Base-by-base conservation (phyloP, 2,113 vertebrate genomes). In the Corapipo altera region DNA sequence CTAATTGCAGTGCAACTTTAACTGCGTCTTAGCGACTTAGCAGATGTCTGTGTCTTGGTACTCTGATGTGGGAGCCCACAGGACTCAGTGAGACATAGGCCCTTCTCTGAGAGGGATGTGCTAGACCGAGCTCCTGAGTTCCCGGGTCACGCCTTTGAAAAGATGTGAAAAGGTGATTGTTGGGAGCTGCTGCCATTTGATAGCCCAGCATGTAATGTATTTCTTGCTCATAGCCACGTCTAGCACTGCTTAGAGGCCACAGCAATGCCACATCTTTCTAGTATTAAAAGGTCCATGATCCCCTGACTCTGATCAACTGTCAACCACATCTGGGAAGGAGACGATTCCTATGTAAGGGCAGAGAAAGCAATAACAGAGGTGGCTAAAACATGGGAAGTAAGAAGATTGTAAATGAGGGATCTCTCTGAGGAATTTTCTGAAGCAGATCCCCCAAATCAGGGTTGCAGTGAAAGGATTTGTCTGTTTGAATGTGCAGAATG, bases 1-100 rank as follows among this genome's bases (percentile, higher is more conserved):
- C 82, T 90, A 96, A 93, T 93, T 97, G 90, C 91, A 93, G 79
- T 75, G 88, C 85, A 94, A 84, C 69, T 49, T 92, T 86, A 91
- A 93, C 85, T 87, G 86, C 86, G 93, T 84, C 76, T 92, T 92
- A 92, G 57, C 0, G 13, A 64, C 79, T 91, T 88, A 71, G 70
- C 85, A 94, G 78, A 83, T 80, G 78, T 58, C 75, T 93, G 80
- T 79, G 67, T 86, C 92, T 77, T 64, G 14, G 5, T 44, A 39
- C 72, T 80, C 78, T 91, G 67, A n/a, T 77, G 51, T 61, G 51
- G 51, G 61, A 59, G 52, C n/a, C 48, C 57, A 80, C 16, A 70
- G 75, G 52, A 44, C 20, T 24, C 59, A 26, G 33, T 0, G 9
- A 81, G 73, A 52, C 0, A 1, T 6, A n/a, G 52, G 8, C 55